Percentiles rank a stretch among this genome's conserved stretches.
phyloP scores from a whole-genome alignment of 2,888 invertebrate genomes.

The Coelopa pilipes region DNA sequence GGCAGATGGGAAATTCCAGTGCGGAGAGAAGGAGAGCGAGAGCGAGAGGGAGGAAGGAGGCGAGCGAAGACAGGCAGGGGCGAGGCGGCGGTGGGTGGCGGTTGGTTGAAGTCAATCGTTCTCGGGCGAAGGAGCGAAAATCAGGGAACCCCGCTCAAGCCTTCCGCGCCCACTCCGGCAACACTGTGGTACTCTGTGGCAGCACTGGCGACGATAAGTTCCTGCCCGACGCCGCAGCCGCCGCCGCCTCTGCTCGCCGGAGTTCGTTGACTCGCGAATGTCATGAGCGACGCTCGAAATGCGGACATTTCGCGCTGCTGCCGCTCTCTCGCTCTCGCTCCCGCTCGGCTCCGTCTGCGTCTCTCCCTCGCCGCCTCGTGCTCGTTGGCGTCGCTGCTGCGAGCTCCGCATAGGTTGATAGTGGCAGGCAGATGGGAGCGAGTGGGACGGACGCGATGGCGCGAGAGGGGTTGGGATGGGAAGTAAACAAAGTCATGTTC shows the following conservation, averaged over 20 bases:
- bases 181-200: not conserved
- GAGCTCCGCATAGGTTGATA: constrained; percentile 18
- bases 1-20: no score
- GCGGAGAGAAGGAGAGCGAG: not conserved
- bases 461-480: not conserved
- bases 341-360: no score
- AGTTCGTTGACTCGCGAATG: constrained; percentile 29
- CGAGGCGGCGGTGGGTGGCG: no score
- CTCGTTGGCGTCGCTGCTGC: not conserved
- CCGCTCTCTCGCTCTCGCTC: no score
- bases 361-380: no score
- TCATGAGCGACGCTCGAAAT: constrained; percentile 31
- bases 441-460: not conserved
- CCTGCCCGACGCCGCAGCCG: no score
- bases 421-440: constrained; percentile 3
- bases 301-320: constrained; percentile 23
- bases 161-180: not conserved
- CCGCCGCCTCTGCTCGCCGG: not conserved
- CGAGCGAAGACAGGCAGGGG: no score
- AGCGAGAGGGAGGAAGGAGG: no score
- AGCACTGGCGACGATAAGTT: constrained; percentile 11
- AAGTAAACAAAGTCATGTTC: not conserved
- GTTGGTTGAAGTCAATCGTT: no score
- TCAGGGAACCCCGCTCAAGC: not conserved
- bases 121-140: not conserved